A percentile compares a stretch with the other conserved stretches of the same genome.
Evolutionary conservation across 2,888 invertebrate species (phyloP).

Genomic region (Tineola bisselliella): DNA sequence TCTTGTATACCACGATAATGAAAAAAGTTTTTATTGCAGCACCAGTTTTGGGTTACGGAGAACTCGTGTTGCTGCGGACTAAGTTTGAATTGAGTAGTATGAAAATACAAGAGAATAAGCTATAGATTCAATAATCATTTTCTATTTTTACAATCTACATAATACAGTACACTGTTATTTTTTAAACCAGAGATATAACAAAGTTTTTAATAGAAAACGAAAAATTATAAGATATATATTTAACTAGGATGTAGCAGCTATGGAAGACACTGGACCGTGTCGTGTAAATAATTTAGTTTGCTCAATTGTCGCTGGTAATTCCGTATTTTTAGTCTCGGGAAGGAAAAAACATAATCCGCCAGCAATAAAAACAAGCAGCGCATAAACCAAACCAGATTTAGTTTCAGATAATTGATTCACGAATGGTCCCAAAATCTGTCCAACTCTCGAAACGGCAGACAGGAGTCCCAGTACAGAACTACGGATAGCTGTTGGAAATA

Average conservation of each 20-base stretch:
- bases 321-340: slow-evolving; percentile 64
- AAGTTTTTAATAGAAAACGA: no score
- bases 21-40: slow-evolving; percentile 59
- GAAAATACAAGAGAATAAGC: not conserved
- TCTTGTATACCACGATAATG: slow-evolving; percentile 44
- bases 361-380: slow-evolving; percentile 70
- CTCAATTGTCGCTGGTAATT: slow-evolving; percentile 39
- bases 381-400: slow-evolving; percentile 65
- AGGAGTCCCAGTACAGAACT: slow-evolving; percentile 84
- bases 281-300: slow-evolving; percentile 23
- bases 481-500: slow-evolving; percentile 86
- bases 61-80: slow-evolving; percentile 8
- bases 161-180: no score
- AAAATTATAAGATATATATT: no score
- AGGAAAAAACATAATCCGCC: slow-evolving; percentile 71
- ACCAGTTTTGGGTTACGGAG: slow-evolving; percentile 3
- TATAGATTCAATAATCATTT: not conserved
- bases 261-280: not conserved
- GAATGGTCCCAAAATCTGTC: slow-evolving; percentile 82
- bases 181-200: no score
- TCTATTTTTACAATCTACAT: not conserved
- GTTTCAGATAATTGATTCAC: slow-evolving; percentile 67
- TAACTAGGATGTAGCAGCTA: no score
- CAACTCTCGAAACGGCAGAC: slow-evolving; percentile 81
- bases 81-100: slow-evolving; percentile 7